phyloP scores from a whole-genome alignment of 2,888 invertebrate species.

The Cantharis lateralis region DNA sequence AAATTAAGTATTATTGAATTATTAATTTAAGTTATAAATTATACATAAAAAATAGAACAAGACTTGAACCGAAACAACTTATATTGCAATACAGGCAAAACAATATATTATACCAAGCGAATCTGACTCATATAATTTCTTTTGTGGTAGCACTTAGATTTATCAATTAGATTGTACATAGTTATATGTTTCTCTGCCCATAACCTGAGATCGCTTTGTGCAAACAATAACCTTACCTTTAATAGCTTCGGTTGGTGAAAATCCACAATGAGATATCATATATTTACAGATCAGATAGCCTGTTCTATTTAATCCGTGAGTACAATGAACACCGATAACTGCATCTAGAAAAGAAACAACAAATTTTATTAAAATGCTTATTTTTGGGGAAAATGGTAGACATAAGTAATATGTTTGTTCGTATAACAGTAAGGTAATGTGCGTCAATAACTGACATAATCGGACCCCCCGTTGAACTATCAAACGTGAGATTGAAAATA shows the following conservation, averaged over 20 bases:
- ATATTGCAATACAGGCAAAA: neutral
- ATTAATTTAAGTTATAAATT: neutral
- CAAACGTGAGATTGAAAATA: conserved; percentile 41
- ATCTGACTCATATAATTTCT: neutral
- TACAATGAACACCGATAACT: conserved; percentile 80
- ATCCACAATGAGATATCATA: conserved; percentile 57
- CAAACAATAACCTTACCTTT: conserved; percentile 57
- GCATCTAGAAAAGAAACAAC: conserved; percentile 58
- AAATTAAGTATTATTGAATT: neutral
- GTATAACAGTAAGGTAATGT: conserved; percentile 32
- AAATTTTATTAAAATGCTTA: too few relatives aligned
- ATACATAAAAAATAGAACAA: neutral
- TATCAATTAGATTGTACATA: too few relatives aligned
- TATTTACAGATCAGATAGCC: conserved; percentile 79
- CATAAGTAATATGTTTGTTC: neutral
- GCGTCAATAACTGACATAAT: conserved; percentile 45
- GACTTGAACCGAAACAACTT: neutral
- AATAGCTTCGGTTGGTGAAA: conserved; percentile 58
- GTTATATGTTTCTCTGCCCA: neutral
- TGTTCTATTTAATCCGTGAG: conserved; percentile 80
- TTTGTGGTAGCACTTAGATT: too few relatives aligned
- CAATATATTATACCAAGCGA: neutral
- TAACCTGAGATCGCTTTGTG: neutral
- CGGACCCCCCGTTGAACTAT: conserved; percentile 44
- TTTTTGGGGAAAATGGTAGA: neutral